These are phyloP conservation scores for Protonibea diacanthus DNA, from an alignment of 2,797 vertebrate genomes.

Conservation along the genomic window DNA sequence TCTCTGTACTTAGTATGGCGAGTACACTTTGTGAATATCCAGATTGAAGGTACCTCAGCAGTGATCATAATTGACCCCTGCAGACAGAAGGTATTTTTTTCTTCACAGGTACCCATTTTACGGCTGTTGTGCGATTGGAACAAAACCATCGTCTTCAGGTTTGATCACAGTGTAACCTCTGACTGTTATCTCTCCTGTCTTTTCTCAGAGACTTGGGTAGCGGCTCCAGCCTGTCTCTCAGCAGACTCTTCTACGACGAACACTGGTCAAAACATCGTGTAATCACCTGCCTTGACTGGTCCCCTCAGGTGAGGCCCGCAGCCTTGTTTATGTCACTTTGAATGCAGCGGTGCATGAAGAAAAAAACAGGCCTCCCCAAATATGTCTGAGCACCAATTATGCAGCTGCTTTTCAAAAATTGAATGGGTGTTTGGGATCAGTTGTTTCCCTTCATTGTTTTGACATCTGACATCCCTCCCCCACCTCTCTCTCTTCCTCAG, in stretches of 20 bases:
- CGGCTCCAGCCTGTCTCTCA: conserved; percentile 93
- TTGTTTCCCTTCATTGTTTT: neutral
- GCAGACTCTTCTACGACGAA: conserved; percentile 95
- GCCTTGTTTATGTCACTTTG: conserved; percentile 3
- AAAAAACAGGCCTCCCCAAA: neutral
- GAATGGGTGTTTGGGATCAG: neutral
- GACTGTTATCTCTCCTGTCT: conserved; percentile 21
- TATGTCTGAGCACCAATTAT: neutral
- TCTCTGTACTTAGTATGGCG: neutral
- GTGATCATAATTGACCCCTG: conserved; percentile 11
- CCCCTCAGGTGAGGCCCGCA: conserved; percentile 90
- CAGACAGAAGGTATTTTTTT: neutral
- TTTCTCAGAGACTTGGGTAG: conserved; percentile 84
- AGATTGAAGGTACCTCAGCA: neutral
- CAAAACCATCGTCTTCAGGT: neutral
- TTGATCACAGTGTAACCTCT: conserved; percentile 25
- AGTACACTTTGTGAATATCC: neutral
- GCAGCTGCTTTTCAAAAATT: neutral
- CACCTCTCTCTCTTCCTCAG: conserved; percentile 70
- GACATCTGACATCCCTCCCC: conserved; percentile 22
- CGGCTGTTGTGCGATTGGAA: conserved; percentile 2
- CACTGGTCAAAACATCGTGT: conserved; percentile 98
- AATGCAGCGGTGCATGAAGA: neutral
- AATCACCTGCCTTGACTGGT: conserved; percentile 98
- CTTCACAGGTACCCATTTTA: conserved; percentile 1